Percentiles rank a stretch among this genome's conserved stretches.
Conservation (phyloP, 2,113 vertebrate species). For the Numida meleagris region DNA sequence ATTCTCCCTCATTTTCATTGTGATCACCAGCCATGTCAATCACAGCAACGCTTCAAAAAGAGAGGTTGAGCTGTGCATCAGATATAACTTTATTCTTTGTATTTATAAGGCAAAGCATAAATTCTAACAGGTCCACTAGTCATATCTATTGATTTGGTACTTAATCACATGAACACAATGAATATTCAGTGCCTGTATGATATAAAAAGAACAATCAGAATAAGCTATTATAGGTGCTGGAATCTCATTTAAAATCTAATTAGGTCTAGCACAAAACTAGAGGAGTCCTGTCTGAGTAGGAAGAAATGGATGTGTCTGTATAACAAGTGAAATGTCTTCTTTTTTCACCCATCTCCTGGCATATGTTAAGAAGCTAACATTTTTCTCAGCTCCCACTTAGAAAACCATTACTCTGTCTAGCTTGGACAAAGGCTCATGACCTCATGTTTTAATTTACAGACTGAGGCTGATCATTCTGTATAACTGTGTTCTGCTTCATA, state of each 20-base stretch:
- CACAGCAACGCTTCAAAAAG: constrained; percentile 14
- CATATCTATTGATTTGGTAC: constrained; percentile 74
- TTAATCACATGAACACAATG: constrained; percentile 77
- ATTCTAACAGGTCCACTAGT: constrained; percentile 59
- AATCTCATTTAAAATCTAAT: constrained; percentile 84
- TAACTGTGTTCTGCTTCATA: background rate
- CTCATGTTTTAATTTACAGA: background rate
- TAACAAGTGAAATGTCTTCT: constrained; percentile 40
- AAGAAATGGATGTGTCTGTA: constrained; percentile 69
- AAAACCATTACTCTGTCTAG: background rate
- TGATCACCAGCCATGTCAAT: constrained; percentile 47
- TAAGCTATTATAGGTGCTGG: constrained; percentile 80
- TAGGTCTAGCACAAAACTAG: constrained; percentile 77
- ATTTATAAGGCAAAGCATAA: constrained; percentile 66
- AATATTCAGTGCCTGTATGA: constrained; percentile 76
- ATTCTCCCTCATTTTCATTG: constrained; percentile 22
- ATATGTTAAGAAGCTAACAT: background rate
- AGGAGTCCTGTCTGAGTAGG: constrained; percentile 62
- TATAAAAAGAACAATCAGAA: constrained; percentile 85
- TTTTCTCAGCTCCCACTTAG: background rate
- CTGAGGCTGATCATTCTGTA: background rate
- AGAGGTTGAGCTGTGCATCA: constrained; percentile 46
- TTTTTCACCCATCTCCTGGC: constrained; percentile 22
- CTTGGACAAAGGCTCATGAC: background rate
- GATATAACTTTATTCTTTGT: constrained; percentile 56